Percentiles rank a stretch among this genome's conserved stretches.
phyloP scores from a whole-genome alignment of 1,140 invertebrate species.

The Arctopsyche grandis region DNA sequence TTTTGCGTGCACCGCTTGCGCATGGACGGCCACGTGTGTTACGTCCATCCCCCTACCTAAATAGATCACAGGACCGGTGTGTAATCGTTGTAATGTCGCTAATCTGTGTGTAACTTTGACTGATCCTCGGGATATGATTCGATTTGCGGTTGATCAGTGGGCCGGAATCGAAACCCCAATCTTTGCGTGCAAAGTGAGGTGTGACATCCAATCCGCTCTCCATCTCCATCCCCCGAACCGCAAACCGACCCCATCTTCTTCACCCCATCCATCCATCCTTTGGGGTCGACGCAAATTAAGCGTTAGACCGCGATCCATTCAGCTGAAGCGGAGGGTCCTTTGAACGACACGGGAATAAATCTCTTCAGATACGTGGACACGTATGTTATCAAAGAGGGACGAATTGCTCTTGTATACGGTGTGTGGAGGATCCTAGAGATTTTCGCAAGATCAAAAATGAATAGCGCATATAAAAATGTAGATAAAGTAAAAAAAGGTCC shows the following conservation, averaged over 20 bases:
- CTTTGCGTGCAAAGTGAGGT: slow-evolving; percentile 13
- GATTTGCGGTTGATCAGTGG: slow-evolving; percentile 15
- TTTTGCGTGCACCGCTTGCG: no score
- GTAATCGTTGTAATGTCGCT: slow-evolving; percentile 4
- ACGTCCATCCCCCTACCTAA: background rate
- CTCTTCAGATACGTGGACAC: background rate
- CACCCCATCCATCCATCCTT: background rate
- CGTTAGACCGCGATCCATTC: background rate
- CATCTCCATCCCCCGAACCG: background rate
- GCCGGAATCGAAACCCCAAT: slow-evolving; percentile 4
- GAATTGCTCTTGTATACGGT: background rate
- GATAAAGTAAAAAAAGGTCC: no score
- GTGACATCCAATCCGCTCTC: background rate
- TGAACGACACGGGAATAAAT: slow-evolving; percentile 11
- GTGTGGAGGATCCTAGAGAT: no score
- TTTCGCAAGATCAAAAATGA: no score
- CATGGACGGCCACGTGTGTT: no score
- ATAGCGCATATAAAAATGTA: no score
- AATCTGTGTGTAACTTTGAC: slow-evolving; percentile 22
- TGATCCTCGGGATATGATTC: slow-evolving; percentile 11
- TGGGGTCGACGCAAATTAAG: background rate
- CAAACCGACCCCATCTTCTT: background rate
- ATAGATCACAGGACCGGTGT: background rate
- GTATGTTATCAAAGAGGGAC: background rate
- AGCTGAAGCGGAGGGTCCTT: background rate